Base-by-base conservation (phyloP, 2,113 vertebrate genomes). In the Sula dactylatra region DNA sequence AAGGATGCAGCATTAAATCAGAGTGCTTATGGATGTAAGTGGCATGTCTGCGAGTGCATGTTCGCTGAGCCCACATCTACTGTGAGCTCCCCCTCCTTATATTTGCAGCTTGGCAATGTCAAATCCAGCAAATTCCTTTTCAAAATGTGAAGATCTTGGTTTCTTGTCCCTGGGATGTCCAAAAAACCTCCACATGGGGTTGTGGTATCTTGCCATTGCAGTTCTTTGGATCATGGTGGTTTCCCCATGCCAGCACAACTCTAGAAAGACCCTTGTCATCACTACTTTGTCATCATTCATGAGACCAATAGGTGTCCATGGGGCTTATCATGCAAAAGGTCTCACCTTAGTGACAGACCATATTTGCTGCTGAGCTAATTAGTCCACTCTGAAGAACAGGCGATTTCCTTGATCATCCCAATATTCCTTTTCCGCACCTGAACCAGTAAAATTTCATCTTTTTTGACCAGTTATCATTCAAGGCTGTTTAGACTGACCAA, bases 31-130 rank as follows among this genome's bases (percentile, higher is more conserved):
- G 34, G 49, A 18, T 19, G 13, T 8, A 36, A 25, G 16, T 31
- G 52, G 6, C 25, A 27, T 6, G 8, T 54, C 65, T 82, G 21
- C 2, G 0, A 0, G 2, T 13, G 20, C 14, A 3, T 22, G 10
- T 49, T 56, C 20, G 7, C 36, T 54, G 66, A 64, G 24, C 34
- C 38, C 85, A 56, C 19, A 4, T 5, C 50, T 50, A 3, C 34
- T 16, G 3, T 7, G 31, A 88, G 8, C 13, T 84, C 59, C 26
- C 34, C 9, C 31, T 81, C 13, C 52, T 61, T 31, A 8, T 22
- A 12, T 40, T 79, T 72, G 13, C 40, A 77, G 8, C 27, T 81
- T 18, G 9, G 8, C 26, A 52, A 12, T 6, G 7, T 27, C n/a
- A 58, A 82, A 45, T 10, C n/a, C 17, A 50, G 13, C 4, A 67